Evolutionary conservation across 2,797 vertebrate genomes (phyloP), one percentile per base, ranked within the genome.

Genomic region (Anguilla obscura): DNA sequence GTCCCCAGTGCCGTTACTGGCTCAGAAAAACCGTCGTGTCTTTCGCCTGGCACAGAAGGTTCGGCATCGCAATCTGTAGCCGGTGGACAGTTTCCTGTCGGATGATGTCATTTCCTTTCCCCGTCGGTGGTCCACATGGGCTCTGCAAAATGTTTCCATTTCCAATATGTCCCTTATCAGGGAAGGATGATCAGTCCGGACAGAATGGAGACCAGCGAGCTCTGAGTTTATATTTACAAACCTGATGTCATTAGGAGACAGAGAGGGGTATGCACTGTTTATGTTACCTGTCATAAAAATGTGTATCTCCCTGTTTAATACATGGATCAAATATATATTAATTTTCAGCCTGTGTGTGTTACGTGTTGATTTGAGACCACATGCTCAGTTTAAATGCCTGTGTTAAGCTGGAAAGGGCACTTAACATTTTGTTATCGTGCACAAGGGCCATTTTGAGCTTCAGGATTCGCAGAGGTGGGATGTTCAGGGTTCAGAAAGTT

Each of bases 311-410:
- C 88, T 74, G 86, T 86, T 89, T 89, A 87, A 88, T 89, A 89
- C 87, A 87, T 90, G 83, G 90, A 90, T 63, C 80, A 69, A 88
- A 91, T 91, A 91, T 88, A 91, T 91, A 91, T 88, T 58, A 86
- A 89, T 89, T 91, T 89, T 91, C 50, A 83, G 8, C 48, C 69
- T 86, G 79, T 58, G 12, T 89, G 60, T 89, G 50, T 86, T 45
- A 36, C 30, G 80, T 88, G 84, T 63, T 45, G 33, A 85, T 84
- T 88, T 18, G 14, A 50, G 33, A 82, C 24, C 45, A 50, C 74
- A 18, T 45, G 30, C 36, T 76, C 71, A 79, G 33, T 50, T 50
- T 82, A 48, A 21, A 48, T 80, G 76, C 76, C 40, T 80, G 18
- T 63, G 21, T 76, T 33, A 33, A 33, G 1, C 45, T 82, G 24